Evolutionary conservation across 2,113 vertebrate genomes (phyloP), one percentile per base, ranked within the genome.

Genomic region (Scatophagus argus): DNA sequence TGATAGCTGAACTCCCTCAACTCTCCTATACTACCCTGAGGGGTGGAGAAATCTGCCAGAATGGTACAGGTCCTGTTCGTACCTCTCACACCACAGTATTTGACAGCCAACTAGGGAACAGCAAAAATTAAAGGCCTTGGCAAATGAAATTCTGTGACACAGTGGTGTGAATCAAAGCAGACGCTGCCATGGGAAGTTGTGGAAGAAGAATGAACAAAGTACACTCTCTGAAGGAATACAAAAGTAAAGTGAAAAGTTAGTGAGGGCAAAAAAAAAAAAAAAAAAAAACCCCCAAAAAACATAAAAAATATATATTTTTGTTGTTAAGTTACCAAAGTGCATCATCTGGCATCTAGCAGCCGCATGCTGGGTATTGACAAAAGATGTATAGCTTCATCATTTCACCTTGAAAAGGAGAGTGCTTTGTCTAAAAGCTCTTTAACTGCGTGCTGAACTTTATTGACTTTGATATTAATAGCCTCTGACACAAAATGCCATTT

Each of bases 121-220:
- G 87, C 81, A 82, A 89, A n/a, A 90, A 86, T 83, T 85, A 87
- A 91, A 88, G 87, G 88, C 79, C 84, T 70, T 58, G 78, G 85
- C 77, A 92, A 88, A 90, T 89, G 79, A 90, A 90, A 89, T 87
- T 82, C 75, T 19, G 80, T 65, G 74, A 84, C 89, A 89, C 77
- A 29, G 80, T 8, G 5, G 83, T 41, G 84, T 91, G 90, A 93
- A 91, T 91, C 88, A 91, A 89, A 87, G 87, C 82, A 44, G 79
- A 62, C 29, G 1, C 84, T 46, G 74, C 69, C 77, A 64, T 21
- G 63, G 79, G 67, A 83, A 84, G 78, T 23, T 25, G 77, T 31
- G 25, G 64, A 71, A 66, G 86, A 88, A 31, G 67, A 77, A 81
- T 60, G 77, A 83, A 76, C 56, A 52, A 64, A 59, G 38, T 13